Evolutionary conservation across 2,888 invertebrate species (phyloP).

Genomic region (Dryadula phaetusa): DNA sequence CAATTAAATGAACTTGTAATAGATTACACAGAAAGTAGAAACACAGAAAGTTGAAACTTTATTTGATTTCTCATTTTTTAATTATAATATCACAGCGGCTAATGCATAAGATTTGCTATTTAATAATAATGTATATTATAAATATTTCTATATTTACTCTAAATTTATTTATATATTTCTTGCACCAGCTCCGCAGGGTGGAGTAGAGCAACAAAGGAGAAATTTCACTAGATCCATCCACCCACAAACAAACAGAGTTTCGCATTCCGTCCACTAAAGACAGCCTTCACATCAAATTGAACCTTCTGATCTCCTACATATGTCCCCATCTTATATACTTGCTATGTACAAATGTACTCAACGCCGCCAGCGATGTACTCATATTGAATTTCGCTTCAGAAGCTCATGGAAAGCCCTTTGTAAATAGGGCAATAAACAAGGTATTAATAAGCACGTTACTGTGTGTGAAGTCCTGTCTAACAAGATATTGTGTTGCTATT

Average conservation of each 20-base stretch:
- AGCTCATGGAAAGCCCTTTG: slow-evolving; percentile 42
- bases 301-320: slow-evolving; percentile 58
- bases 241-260: slow-evolving; percentile 78
- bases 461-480: slow-evolving; percentile 4
- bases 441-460: slow-evolving; percentile 34
- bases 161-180: not conserved
- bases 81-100: too few relatives aligned
- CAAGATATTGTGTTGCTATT: slow-evolving; percentile 3
- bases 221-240: slow-evolving; percentile 76
- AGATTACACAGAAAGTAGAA: too few relatives aligned
- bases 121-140: not conserved
- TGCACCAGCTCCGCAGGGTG: slow-evolving; percentile 47
- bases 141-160: not conserved
- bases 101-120: too few relatives aligned
- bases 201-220: slow-evolving; percentile 75
- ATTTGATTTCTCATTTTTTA: too few relatives aligned
- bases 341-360: slow-evolving; percentile 31
- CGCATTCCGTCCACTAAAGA: slow-evolving; percentile 75
- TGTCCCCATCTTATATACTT: slow-evolving; percentile 44
- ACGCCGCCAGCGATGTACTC: slow-evolving; percentile 33
- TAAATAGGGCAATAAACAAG: slow-evolving; percentile 43
- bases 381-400: slow-evolving; percentile 44
- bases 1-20: too few relatives aligned
- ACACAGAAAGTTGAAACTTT: too few relatives aligned
- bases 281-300: slow-evolving; percentile 58